Evolutionary conservation across 2,113 vertebrate genomes (phyloP), one percentile per base, ranked within the genome.

Genomic region (Pungitius pungitius): DNA sequence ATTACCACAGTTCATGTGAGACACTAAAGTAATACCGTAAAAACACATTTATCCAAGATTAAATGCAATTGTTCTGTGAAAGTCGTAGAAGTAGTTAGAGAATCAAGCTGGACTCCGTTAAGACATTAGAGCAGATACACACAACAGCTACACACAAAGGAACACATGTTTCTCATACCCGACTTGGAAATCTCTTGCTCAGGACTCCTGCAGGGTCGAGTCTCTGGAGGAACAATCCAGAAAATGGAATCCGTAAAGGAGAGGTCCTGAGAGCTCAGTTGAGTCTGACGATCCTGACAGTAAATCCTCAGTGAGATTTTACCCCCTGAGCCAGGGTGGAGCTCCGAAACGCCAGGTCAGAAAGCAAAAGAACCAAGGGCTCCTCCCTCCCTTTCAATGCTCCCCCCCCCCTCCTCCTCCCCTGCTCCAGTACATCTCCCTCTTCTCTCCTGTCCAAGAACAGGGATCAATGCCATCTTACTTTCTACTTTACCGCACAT

Each of bases 221-320:
- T 49, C 35, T 64, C 55, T 39, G 37, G 24, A 22, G 13, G 35
- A 80, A 79, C 85, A 83, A 84, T 84, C 83, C 88, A 56, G 15
- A 42, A 56, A 84, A 77, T 47, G 68, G 69, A 89, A 77, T 70
- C 63, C 61, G 1, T 35, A 70, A 24, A 45, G 24, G n/a, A 77
- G 63, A 68, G 64, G 47, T 71, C 66, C 62, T 0, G 17, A 60
- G 30, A 13, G 42, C 63, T 78, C 52, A 72, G 45, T 65, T 59
- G 39, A 64, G 58, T 58, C 54, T 87, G 76, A 81, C 78, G 73
- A 62, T 85, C 69, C 72, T 37, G 77, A 6, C 60, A 22, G 75
- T 62, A 85, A 90, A 88, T 90, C 79, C 78, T 69, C 74, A 37
- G 60, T 75, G 69, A 81, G 85, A 85, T 87, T 80, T 86, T 84